A percentile compares a stretch with the other conserved stretches of the same genome.
These are phyloP conservation scores for Cryptocheilus praepositus DNA, from an alignment of 2,888 invertebrate genomes.

Conservation along the genomic window DNA sequence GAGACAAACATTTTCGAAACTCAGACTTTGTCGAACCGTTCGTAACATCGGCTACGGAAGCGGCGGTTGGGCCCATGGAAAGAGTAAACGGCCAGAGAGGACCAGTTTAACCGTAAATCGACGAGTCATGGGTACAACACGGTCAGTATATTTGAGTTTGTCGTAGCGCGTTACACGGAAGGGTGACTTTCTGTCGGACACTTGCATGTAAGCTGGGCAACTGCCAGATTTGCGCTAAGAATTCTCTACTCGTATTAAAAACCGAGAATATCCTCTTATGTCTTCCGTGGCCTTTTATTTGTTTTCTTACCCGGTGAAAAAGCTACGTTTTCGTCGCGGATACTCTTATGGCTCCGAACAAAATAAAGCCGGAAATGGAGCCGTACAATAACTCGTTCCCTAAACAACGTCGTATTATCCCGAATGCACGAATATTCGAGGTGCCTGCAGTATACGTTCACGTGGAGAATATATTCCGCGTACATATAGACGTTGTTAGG, in stretches of 20 bases:
- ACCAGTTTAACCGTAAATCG: conserved; percentile 39
- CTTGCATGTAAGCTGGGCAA: conserved; percentile 53
- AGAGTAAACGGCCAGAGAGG: conserved; percentile 6
- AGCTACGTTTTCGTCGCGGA: background rate
- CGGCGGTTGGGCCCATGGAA: conserved; percentile 34
- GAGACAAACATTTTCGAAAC: too few relatives aligned
- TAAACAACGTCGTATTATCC: background rate
- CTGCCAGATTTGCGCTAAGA: conserved; percentile 59
- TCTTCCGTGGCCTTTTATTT: conserved; percentile 27
- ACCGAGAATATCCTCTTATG: conserved; percentile 59
- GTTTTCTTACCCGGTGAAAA: background rate
- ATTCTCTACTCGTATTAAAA: conserved; percentile 62
- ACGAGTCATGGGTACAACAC: conserved; percentile 28
- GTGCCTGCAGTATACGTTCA: background rate
- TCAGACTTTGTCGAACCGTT: too few relatives aligned
- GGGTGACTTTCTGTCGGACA: conserved; percentile 36
- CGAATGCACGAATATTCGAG: too few relatives aligned
- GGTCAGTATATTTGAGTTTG: conserved; percentile 59
- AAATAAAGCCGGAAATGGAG: background rate
- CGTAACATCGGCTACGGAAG: conserved; percentile 43
- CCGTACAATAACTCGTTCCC: background rate
- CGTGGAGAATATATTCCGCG: background rate
- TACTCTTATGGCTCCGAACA: background rate
- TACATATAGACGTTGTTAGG: background rate
- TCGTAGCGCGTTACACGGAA: conserved; percentile 56